Evolutionary conservation across 2,113 vertebrate genomes (phyloP).

Genomic region (Ramphastos sulfuratus): DNA sequence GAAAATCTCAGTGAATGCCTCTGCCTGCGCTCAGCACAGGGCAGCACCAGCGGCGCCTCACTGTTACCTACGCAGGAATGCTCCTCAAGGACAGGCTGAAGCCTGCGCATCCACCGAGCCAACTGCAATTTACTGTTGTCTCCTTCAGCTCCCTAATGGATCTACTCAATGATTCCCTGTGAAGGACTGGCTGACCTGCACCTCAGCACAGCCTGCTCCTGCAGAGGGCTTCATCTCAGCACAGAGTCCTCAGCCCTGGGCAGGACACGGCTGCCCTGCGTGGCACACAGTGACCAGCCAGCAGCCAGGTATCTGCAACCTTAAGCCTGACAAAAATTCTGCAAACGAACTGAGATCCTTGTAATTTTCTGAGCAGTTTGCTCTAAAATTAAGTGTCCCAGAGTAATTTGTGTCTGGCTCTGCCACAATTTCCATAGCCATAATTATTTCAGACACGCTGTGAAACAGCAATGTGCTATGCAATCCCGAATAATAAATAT

Average conservation of each 20-base stretch:
- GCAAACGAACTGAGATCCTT: not conserved
- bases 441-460: slow-evolving; percentile 42
- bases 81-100: slow-evolving; percentile 29
- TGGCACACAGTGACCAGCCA: not conserved
- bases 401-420: slow-evolving; percentile 24
- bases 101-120: not conserved
- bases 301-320: not conserved
- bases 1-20: not conserved
- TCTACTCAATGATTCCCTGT: not conserved
- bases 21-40: not conserved
- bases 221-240: not conserved
- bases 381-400: slow-evolving; percentile 38
- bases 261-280: fast-evolving
- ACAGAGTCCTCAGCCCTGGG: not conserved
- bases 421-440: not conserved
- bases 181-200: not conserved
- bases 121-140: not conserved
- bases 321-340: not conserved
- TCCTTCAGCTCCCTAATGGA: not conserved
- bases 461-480: not conserved
- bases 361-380: slow-evolving; percentile 39
- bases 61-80: not conserved
- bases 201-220: fast-evolving
- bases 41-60: not conserved
- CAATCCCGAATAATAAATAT: not conserved